Conservation (phyloP, 1,140 invertebrate genomes). For the Tribolium castaneum region DNA sequence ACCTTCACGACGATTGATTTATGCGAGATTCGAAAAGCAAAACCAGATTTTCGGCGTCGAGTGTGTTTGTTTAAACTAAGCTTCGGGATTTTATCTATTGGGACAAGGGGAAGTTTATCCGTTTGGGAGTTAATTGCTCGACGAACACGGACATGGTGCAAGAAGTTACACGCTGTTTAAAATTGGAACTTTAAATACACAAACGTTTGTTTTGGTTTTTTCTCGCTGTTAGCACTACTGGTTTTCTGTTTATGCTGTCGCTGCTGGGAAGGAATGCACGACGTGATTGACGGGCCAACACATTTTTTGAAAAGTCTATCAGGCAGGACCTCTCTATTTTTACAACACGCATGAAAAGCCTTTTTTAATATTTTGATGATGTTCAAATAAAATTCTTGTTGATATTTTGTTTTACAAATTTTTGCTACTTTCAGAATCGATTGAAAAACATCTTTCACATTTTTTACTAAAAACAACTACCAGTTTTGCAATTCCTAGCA, state of each 20-base stretch:
- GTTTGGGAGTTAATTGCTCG: conserved; percentile 37
- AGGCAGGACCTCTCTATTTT: not conserved
- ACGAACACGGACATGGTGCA: conserved; percentile 15
- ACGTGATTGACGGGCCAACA: not conserved
- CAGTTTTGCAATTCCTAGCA: too few relatives aligned
- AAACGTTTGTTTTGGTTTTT: conserved; percentile 27
- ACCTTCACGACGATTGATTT: conserved; percentile 21
- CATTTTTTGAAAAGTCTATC: not conserved
- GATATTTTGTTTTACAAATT: too few relatives aligned
- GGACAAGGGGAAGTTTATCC: conserved; percentile 31
- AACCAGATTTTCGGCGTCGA: not conserved
- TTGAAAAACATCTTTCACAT: too few relatives aligned
- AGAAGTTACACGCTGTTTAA: conserved; percentile 33
- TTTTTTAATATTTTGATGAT: too few relatives aligned
- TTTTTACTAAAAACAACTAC: too few relatives aligned
- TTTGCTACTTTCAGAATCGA: too few relatives aligned
- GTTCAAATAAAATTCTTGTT: too few relatives aligned
- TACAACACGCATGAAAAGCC: too few relatives aligned
- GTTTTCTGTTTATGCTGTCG: conserved; percentile 18
- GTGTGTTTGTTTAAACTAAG: conserved; percentile 11
- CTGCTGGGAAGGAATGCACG: not conserved
- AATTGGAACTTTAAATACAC: conserved; percentile 37
- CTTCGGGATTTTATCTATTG: not conserved
- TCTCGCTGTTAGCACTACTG: conserved; percentile 9
- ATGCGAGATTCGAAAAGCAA: conserved; percentile 17